Base-by-base conservation (phyloP, 2,797 vertebrate genomes). In the Acrocephalus scirpaceus region DNA sequence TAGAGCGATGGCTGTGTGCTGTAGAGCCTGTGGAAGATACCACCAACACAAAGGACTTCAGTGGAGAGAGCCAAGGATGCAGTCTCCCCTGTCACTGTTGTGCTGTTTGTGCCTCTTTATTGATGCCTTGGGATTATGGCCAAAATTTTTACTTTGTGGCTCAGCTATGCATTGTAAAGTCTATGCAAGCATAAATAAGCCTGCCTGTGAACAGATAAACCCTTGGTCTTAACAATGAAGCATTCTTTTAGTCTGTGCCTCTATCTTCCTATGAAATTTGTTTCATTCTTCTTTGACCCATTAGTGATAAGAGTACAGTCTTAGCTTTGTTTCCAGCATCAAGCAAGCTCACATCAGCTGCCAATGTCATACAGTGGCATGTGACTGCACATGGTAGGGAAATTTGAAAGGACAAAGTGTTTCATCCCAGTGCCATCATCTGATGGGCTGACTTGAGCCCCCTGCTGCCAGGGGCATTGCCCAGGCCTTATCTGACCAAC, bases 251-350 rank as follows among this genome's bases (percentile, higher is more conserved):
- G n/a, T 44, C 47, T 78, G 47, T 66, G 67, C 66, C 45, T 79
- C 30, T 79, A 32, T 26, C 36, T 8, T 90, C 30, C 40, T 56
- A 32, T 2, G 40, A 70, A 79, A 73, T 48, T 18, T 32, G 32
- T 32, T 79, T 85, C 7, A 1, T 89, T 91, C 50, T 71, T 92
- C 57, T 71, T 57, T 74, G 51, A 51, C 40, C 34, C 15, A 16
- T 62, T 73, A 84, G 20, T 48, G 74, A 32, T 66, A 69, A 61
- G 54, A 87, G 25, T 38, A 86, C 75, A 94, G 42, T 14, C 61
- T 74, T 73, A 73, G 42, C 84, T 93, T 95, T 93, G 86, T 93
- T 90, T 67, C 69, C 50, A 83, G n/a, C 25, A 47, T 32, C 13
- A 48, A 32, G 38, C 56, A 53, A 87, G 25, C 54, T 92, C 40